Conservation (phyloP, 2,113 vertebrate species). For the Nothobranchius kuhntae region DNA sequence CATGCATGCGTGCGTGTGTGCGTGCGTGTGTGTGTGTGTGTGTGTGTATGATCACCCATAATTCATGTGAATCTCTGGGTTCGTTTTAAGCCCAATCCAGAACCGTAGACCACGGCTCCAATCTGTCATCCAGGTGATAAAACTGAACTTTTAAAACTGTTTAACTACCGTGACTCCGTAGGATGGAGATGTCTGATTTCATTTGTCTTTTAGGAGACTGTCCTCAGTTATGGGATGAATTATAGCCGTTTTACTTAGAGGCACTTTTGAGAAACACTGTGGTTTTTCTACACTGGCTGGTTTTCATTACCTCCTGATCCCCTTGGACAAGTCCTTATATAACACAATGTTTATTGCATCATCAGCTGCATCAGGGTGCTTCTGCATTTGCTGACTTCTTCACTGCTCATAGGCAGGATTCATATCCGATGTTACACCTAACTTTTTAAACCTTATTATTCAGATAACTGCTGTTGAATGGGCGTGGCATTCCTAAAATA, state of each 20-base stretch:
- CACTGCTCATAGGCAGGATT: too few species aligned
- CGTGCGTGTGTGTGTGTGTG: constrained; percentile 43
- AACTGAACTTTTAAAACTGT: too few species aligned
- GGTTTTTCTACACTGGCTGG: not conserved
- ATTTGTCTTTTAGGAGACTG: not conserved
- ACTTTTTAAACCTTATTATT: too few species aligned
- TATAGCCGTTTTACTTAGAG: not conserved
- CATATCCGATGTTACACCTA: too few species aligned
- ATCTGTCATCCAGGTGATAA: not conserved
- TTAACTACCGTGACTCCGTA: not conserved
- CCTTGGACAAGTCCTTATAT: constrained; percentile 8
- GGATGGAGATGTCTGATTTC: not conserved
- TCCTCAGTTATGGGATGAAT: not conserved
- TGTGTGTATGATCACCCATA: constrained; percentile 66
- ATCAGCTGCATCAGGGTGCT: constrained; percentile 17
- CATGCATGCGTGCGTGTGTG: constrained; percentile 46
- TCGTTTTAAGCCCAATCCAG: constrained; percentile 55
- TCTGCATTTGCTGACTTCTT: not conserved
- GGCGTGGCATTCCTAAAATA: too few species aligned
- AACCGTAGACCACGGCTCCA: constrained; percentile 8
- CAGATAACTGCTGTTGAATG: too few species aligned
- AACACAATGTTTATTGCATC: constrained; percentile 29
- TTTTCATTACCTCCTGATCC: not conserved
- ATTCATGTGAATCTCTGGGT: constrained; percentile 64
- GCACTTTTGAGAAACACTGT: not conserved